Base-by-base conservation (phyloP, 2,888 invertebrate genomes). In the Acanthopleura granulata region DNA sequence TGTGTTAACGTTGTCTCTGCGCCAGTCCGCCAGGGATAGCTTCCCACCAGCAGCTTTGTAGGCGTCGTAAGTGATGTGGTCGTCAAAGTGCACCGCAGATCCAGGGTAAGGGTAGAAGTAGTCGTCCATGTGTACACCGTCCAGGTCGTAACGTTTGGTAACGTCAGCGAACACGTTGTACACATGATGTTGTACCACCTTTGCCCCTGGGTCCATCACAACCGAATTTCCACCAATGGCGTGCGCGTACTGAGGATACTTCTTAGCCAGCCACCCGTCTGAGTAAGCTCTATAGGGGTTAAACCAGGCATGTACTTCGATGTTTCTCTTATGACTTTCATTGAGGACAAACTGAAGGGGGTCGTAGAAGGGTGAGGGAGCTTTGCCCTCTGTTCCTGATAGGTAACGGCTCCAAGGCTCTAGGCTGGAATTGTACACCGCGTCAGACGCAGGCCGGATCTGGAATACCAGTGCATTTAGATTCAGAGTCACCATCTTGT, bases 21-120 rank as follows among this genome's bases (percentile, higher is more conserved):
- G 76, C 89, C 89, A 89, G 74, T 87, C 84, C 57, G 74, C 77
- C n/a, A 80, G 73, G 9, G 81, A 74, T 57, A 89, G 73, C n/a
- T 25, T 77, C 0, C 88, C 88, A 12, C 88, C 88, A 15, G 30
- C 62, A 9, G 73, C 29, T 70, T 78, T 77, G 79, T 88, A 88
- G 0, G 74, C 77, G 22, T 78, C 73, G 80, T 87, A 89, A 0
- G 88, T 88, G 22, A 72, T 72, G 11, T 79, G 73, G 72, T 88
- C 89, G 0, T 88, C 88, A 79, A 89, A 89, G 29, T 77, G 78
- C 16, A 76, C 74, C 4, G 82, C 84, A 9, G 80, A 77, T n/a
- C 81, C 84, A 0, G 88, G 87, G 75, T 89, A 89, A 0, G 89
- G 89, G 77, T 89, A 89, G 77, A 89, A 89, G 76, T 89, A 89